A percentile compares a stretch with the other conserved stretches of the same genome.
phyloP scores from a whole-genome alignment of 2,888 invertebrate genomes.

The Drosophila mettleri region DNA sequence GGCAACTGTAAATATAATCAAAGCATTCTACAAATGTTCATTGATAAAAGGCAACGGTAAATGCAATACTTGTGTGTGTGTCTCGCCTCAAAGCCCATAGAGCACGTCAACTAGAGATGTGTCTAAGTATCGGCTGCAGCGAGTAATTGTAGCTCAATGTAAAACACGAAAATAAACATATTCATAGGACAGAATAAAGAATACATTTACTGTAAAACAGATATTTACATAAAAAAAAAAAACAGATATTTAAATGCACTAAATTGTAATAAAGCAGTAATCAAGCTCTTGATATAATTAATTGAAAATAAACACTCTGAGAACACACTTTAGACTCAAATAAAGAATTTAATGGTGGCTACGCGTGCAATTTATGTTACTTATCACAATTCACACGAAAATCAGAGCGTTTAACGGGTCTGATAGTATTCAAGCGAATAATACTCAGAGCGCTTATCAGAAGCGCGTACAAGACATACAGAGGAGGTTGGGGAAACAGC shows the following conservation, averaged over 20 bases:
- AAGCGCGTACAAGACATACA: constrained; percentile 48
- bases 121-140: not conserved
- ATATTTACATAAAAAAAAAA: too few relatives aligned
- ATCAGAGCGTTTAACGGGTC: constrained; percentile 29
- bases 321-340: not conserved
- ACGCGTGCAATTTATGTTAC: constrained; percentile 10
- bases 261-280: not conserved
- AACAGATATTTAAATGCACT: constrained; percentile 1
- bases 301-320: not conserved
- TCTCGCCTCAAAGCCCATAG: not conserved
- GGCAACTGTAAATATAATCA: constrained; percentile 41
- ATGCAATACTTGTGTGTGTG: constrained; percentile 8
- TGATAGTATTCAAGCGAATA: constrained; percentile 37
- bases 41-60: constrained; percentile 72
- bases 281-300: not conserved
- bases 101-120: constrained; percentile 28
- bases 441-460: constrained; percentile 12
- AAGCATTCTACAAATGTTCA: constrained; percentile 54
- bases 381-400: constrained; percentile 33
- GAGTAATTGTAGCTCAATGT: constrained; percentile 1
- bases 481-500: constrained; percentile 56
- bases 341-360: not conserved
- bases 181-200: too few relatives aligned
- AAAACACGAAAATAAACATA: not conserved
- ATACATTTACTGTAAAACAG: not conserved